These are phyloP conservation scores for Indicator indicator DNA, from an alignment of 2,113 vertebrate species.

Conservation along the genomic window DNA sequence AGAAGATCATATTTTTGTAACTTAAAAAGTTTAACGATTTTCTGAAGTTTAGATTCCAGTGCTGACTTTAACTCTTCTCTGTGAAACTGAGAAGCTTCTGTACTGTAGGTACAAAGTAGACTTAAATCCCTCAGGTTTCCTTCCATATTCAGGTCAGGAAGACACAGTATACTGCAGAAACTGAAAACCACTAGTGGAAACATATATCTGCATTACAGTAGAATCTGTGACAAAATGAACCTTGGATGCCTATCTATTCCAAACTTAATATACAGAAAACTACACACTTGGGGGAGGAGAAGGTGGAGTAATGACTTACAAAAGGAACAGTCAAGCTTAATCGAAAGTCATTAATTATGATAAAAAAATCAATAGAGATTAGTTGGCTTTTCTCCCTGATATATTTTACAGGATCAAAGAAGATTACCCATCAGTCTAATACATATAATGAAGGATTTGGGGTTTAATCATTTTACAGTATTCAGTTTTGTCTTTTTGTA, in stretches of 20 bases:
- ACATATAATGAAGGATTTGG: background rate
- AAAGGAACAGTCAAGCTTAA: background rate
- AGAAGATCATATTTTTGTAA: background rate
- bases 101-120: background rate
- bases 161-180: conserved; percentile 6
- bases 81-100: background rate
- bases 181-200: conserved; percentile 27
- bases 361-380: background rate
- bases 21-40: background rate
- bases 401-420: background rate
- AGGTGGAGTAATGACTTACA: background rate
- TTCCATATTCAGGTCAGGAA: conserved; percentile 29
- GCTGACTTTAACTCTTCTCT: background rate
- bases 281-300: background rate
- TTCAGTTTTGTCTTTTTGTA: background rate
- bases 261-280: background rate
- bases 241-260: background rate
- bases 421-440: background rate
- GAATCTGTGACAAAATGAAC: conserved; percentile 22
- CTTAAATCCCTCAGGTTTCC: background rate
- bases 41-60: background rate
- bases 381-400: background rate
- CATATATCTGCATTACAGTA: background rate
- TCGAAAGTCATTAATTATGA: background rate
- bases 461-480: background rate